Percentiles rank a stretch among this genome's conserved stretches.
Evolutionary conservation across 2,797 vertebrate species (phyloP).

Genomic region (Hapalemur alaotrensis): DNA sequence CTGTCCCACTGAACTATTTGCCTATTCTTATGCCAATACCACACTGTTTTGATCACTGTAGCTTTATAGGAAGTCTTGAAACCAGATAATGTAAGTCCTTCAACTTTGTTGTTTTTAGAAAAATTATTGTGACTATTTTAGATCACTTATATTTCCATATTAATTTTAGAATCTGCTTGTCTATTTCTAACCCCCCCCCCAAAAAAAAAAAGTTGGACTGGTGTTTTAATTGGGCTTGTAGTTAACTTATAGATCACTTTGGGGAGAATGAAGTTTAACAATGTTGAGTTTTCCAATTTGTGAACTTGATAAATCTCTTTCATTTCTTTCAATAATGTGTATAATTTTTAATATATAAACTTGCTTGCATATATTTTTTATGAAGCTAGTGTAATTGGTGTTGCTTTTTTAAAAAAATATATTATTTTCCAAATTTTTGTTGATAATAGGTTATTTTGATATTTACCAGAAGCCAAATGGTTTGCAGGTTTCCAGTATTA

Average conservation of each 20-base stretch:
- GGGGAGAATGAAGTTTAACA: not conserved
- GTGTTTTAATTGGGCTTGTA: not conserved
- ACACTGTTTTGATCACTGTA: not conserved
- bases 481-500: not conserved
- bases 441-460: not conserved
- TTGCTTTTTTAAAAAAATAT: not conserved
- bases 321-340: not conserved
- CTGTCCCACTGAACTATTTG: not conserved
- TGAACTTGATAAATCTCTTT: not conserved
- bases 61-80: not conserved
- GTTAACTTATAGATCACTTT: not conserved
- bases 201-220: not conserved
- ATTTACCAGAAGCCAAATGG: not conserved
- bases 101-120: not conserved
- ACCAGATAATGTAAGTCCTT: not conserved
- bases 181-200: not conserved
- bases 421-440: not conserved
- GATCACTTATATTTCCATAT: not conserved
- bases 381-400: not conserved
- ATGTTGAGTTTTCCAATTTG: not conserved
- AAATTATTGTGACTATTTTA: not conserved
- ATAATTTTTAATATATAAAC: not conserved
- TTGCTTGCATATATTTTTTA: not conserved
- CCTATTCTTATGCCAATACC: not conserved
- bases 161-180: not conserved